A percentile compares a stretch with the other conserved stretches of the same genome.
Conservation (phyloP, 2,113 vertebrate genomes). For the Steatornis caripensis region DNA sequence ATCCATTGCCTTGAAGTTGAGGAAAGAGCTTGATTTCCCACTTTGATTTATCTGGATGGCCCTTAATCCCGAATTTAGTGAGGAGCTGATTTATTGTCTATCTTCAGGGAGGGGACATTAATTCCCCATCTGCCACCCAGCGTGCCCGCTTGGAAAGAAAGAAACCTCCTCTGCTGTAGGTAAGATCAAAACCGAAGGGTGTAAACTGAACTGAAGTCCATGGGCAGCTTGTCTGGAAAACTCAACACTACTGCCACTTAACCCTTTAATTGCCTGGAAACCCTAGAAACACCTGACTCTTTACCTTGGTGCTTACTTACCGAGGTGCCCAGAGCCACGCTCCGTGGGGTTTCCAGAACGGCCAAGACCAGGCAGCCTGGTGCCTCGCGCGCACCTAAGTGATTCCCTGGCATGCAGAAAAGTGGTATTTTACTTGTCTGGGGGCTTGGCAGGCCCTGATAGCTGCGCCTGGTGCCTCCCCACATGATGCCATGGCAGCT, state of each 20-base stretch:
- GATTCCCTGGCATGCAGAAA: not conserved
- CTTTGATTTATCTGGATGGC: not conserved
- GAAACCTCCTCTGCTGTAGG: conserved; percentile 47
- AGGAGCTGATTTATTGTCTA: conserved; percentile 43
- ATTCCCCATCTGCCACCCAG: conserved; percentile 8
- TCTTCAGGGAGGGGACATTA: not conserved
- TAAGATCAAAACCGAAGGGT: conserved; percentile 28
- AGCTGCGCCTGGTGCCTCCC: fast-evolving
- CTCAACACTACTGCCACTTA: not conserved
- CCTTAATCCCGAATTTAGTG: not conserved
- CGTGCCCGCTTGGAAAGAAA: not conserved
- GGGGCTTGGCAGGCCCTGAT: fast-evolving
- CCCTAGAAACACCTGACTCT: not conserved
- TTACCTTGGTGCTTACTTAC: not conserved
- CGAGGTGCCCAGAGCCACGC: not conserved
- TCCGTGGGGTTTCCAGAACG: not conserved
- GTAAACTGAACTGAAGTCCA: not conserved
- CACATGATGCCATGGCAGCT: fast-evolving
- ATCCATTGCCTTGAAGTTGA: conserved; percentile 20
- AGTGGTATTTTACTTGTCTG: not conserved
- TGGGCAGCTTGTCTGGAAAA: not conserved
- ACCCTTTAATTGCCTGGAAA: not conserved
- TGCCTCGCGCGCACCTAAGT: fast-evolving
- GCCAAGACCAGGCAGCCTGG: not conserved
- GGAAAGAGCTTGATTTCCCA: not conserved